Percentiles rank a stretch among this genome's conserved stretches.
phyloP scores from a whole-genome alignment of 2,888 invertebrate species.

The Heliconius charithonia region DNA sequence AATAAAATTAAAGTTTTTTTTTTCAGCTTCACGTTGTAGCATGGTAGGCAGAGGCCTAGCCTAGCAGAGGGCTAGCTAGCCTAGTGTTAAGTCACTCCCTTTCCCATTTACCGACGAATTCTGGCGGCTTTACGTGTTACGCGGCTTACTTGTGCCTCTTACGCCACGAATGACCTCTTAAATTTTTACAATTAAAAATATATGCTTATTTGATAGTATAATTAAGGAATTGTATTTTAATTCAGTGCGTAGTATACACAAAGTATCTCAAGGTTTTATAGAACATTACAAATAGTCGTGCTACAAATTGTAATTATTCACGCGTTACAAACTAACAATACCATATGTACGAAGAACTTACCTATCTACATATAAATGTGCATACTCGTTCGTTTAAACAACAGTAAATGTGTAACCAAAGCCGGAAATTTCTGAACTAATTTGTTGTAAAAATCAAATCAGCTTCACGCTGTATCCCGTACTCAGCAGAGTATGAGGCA shows the following conservation, averaged over 20 bases:
- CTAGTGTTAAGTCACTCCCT: too few relatives aligned
- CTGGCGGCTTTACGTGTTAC: too few relatives aligned
- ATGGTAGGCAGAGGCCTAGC: too few relatives aligned
- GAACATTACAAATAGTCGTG: slow-evolving; percentile 8
- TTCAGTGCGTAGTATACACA: background rate
- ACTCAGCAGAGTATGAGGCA: too few relatives aligned
- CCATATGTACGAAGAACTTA: background rate
- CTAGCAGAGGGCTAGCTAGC: too few relatives aligned
- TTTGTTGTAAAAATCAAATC: background rate
- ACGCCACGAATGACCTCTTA: too few relatives aligned
- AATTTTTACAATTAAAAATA: too few relatives aligned
- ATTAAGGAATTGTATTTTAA: background rate
- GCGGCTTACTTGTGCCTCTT: too few relatives aligned
- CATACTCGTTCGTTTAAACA: background rate
- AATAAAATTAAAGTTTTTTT: too few relatives aligned
- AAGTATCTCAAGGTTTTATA: background rate
- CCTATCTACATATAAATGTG: background rate
- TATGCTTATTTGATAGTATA: background rate
- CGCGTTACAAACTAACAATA: background rate
- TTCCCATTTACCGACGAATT: too few relatives aligned
- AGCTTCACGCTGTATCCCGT: too few relatives aligned
- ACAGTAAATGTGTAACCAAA: background rate
- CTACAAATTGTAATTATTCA: slow-evolving; percentile 20
- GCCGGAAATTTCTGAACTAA: background rate
- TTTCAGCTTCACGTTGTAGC: too few relatives aligned